A percentile compares a stretch with the other conserved stretches of the same genome.
Conservation (phyloP, 2,113 vertebrate genomes). For the Eublepharis macularius region DNA sequence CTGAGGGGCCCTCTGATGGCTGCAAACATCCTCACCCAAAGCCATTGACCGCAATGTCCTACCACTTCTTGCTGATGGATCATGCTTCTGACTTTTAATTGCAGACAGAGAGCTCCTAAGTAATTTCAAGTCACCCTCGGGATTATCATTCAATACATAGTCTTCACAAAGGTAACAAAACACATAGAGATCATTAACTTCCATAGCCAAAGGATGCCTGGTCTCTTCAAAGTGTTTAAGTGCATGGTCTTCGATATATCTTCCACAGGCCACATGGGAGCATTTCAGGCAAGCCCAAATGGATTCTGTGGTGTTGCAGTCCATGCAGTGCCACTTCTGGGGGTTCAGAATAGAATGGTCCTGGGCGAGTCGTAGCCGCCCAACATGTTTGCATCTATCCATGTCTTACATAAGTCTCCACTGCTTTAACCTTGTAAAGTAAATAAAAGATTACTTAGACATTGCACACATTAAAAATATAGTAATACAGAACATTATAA, state of each 20-base stretch:
- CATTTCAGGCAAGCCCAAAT: conserved; percentile 99
- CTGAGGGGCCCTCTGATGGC: conserved; percentile 68
- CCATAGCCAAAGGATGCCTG: conserved; percentile 93
- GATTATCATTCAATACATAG: conserved; percentile 97
- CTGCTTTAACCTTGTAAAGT: conserved; percentile 61
- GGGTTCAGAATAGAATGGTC: conserved; percentile 98
- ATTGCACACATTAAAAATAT: rapidly evolving
- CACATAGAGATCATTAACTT: conserved; percentile 93
- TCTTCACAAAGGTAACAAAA: conserved; percentile 97
- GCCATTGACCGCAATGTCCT: conserved; percentile 87
- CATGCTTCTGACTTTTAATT: conserved; percentile 70
- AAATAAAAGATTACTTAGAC: neutral
- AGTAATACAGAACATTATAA: neutral
- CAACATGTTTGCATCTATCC: conserved; percentile 99
- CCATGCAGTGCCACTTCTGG: conserved; percentile 94
- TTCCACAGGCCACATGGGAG: conserved; percentile 94
- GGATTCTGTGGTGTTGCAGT: conserved; percentile 92
- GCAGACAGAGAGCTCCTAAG: conserved; percentile 91
- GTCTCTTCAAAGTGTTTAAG: conserved; percentile 91
- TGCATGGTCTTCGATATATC: conserved; percentile 94
- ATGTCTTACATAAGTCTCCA: conserved; percentile 79
- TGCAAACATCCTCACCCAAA: conserved; percentile 64
- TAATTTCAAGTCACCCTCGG: conserved; percentile 93
- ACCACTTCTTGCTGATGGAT: conserved; percentile 70
- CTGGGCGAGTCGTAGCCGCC: conserved; percentile 93